phyloP scores from a whole-genome alignment of 2,888 invertebrate species.

The Silvanus unidentatus region DNA sequence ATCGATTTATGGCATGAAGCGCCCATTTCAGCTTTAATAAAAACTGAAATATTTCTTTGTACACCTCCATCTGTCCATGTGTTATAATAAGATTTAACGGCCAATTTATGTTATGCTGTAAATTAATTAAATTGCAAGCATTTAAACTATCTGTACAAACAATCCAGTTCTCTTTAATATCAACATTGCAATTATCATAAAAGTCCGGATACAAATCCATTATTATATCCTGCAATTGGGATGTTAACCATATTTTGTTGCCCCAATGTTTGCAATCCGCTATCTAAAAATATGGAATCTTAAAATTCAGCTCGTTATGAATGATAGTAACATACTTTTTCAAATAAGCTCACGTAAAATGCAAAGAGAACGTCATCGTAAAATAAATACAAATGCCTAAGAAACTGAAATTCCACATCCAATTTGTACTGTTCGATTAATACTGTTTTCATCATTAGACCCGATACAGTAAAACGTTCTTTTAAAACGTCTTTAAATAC shows the following conservation, averaged over 20 bases:
- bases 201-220: slow-evolving; percentile 40
- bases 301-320: neutral
- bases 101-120: slow-evolving; percentile 38
- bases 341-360: slow-evolving; percentile 38
- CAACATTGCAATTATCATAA: slow-evolving; percentile 34
- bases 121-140: slow-evolving; percentile 30
- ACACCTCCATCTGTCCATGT: slow-evolving; percentile 33
- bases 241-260: slow-evolving; percentile 38
- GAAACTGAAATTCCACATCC: slow-evolving; percentile 37
- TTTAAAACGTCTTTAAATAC: slow-evolving; percentile 32
- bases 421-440: slow-evolving; percentile 36
- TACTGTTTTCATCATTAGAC: slow-evolving; percentile 38
- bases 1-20: slow-evolving; percentile 37
- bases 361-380: slow-evolving; percentile 40
- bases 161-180: slow-evolving; percentile 30
- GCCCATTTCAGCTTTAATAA: slow-evolving; percentile 43
- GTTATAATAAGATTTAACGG: slow-evolving; percentile 41
- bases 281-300: slow-evolving; percentile 24
- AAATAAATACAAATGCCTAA: slow-evolving; percentile 40
- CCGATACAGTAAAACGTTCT: slow-evolving; percentile 37
- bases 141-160: slow-evolving; percentile 29
- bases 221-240: slow-evolving; percentile 40
- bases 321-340: slow-evolving; percentile 27
- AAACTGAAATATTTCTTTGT: slow-evolving; percentile 39
- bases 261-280: slow-evolving; percentile 30